A percentile compares a stretch with the other conserved stretches of the same genome.
Conservation (phyloP, 2,888 invertebrate genomes). For the Marronus borbonicus region DNA sequence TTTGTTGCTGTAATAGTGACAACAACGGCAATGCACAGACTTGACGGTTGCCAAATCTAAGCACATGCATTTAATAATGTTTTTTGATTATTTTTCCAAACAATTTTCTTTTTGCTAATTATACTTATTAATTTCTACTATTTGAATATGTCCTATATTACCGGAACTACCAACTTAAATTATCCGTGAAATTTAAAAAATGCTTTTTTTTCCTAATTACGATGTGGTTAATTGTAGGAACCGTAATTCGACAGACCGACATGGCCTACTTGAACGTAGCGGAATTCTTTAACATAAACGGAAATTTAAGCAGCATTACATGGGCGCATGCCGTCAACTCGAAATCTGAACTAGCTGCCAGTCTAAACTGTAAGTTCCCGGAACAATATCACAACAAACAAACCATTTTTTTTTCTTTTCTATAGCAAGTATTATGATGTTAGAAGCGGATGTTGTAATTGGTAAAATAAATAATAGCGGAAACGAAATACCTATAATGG, state of each 20-base stretch:
- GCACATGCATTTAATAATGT: too few relatives aligned
- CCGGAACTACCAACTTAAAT: too few relatives aligned
- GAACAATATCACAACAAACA: not conserved
- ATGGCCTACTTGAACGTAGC: constrained; percentile 60
- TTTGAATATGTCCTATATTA: not conserved
- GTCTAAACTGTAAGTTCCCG: constrained; percentile 73
- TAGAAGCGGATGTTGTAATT: constrained; percentile 89
- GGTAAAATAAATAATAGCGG: constrained; percentile 73
- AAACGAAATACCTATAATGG: constrained; percentile 83
- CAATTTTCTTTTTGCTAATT: too few relatives aligned
- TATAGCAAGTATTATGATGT: constrained; percentile 75
- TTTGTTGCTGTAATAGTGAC: too few relatives aligned
- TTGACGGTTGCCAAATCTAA: too few relatives aligned
- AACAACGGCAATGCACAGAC: too few relatives aligned
- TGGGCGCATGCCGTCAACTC: constrained; percentile 93
- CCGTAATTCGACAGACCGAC: constrained; percentile 47
- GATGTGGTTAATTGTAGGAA: constrained; percentile 32
- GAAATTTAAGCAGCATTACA: constrained; percentile 81
- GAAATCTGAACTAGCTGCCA: constrained; percentile 75
- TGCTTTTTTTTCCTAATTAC: too few relatives aligned
- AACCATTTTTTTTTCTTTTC: constrained; percentile 24
- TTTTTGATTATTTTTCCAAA: too few relatives aligned
- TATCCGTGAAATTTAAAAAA: too few relatives aligned
- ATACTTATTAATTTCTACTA: too few relatives aligned
- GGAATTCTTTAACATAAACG: constrained; percentile 71